A percentile compares a stretch with the other conserved stretches of the same genome.
Conservation (phyloP, 2,888 invertebrate species). For the Dynastes tityus region DNA sequence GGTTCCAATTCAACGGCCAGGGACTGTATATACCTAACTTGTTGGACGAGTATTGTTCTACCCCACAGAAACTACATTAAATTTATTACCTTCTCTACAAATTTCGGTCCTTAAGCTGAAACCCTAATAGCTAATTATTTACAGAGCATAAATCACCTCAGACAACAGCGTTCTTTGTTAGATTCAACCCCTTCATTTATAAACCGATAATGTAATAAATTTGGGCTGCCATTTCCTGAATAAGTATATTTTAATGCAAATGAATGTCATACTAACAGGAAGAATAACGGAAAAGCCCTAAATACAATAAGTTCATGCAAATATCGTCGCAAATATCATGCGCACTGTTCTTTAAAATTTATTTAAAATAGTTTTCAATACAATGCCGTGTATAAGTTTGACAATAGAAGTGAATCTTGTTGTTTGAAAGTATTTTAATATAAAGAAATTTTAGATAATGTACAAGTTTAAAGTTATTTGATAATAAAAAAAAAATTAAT, state of each 20-base stretch:
- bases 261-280: not conserved
- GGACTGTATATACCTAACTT: not conserved
- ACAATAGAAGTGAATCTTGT: no score
- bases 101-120: conserved; percentile 6
- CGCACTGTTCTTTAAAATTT: no score
- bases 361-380: no score
- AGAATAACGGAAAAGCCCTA: not conserved
- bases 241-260: not conserved
- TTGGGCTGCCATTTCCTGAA: not conserved
- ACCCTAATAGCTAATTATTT: conserved; percentile 10
- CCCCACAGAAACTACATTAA: conserved; percentile 3
- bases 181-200: conserved; percentile 6
- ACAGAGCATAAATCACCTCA: conserved; percentile 13
- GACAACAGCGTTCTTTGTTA: conserved; percentile 35
- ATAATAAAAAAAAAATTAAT: conserved; percentile 34
- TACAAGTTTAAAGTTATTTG: conserved; percentile 38
- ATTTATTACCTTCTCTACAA: conserved; percentile 7
- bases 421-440: conserved; percentile 27
- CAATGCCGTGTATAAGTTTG: no score
- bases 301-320: not conserved
- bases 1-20: no score
- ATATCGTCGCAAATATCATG: not conserved
- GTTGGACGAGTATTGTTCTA: not conserved
- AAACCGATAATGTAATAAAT: conserved; percentile 31
- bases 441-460: conserved; percentile 15